phyloP scores from a whole-genome alignment of 2,888 invertebrate species.

The Sycophila texana region DNA sequence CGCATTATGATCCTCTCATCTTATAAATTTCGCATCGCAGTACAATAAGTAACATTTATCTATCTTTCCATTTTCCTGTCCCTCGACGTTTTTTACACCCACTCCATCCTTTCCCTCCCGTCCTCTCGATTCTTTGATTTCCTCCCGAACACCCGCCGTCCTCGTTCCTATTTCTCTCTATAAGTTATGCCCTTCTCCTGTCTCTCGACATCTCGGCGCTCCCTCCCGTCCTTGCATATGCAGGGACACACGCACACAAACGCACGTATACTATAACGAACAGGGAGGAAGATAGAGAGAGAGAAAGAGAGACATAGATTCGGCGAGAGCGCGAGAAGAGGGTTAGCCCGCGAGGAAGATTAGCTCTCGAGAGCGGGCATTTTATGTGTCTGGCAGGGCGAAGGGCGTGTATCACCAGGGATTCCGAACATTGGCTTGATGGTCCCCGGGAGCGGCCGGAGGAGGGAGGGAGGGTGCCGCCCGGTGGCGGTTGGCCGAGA shows the following conservation, averaged over 20 bases:
- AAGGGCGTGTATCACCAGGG: constrained; percentile 67
- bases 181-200: constrained; percentile 38
- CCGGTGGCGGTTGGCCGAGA: background rate
- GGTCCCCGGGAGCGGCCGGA: constrained; percentile 45
- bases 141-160: background rate
- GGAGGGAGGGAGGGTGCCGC: background rate
- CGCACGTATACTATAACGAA: too few relatives aligned
- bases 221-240: background rate
- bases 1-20: too few relatives aligned
- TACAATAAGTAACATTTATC: background rate
- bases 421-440: constrained; percentile 65
- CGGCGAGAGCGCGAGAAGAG: constrained; percentile 47
- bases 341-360: constrained; percentile 59
- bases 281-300: too few relatives aligned
- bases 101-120: background rate
- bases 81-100: background rate
- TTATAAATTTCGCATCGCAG: too few relatives aligned
- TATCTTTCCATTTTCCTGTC: background rate
- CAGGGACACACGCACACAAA: too few relatives aligned
- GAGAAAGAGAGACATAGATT: background rate
- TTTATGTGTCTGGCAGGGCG: constrained; percentile 67
- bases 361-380: constrained; percentile 53
- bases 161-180: constrained; percentile 34
- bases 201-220: constrained; percentile 5
- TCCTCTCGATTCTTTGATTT: constrained; percentile 17